Evolutionary conservation across 2,797 vertebrate genomes (phyloP), one percentile per base, ranked within the genome.

Genomic region (Dromococcyx pavoninus): DNA sequence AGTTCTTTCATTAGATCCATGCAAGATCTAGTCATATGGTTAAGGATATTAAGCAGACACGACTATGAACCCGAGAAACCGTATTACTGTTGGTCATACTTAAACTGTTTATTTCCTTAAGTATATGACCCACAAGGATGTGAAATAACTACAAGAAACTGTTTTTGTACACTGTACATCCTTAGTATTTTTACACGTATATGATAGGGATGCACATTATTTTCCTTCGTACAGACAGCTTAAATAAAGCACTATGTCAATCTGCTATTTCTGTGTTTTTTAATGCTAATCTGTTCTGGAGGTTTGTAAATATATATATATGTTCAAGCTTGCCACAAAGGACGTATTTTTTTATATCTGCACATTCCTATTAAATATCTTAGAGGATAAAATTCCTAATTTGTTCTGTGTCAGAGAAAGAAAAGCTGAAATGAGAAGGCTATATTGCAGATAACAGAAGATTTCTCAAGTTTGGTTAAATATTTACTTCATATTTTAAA

Each of bases 161-260:
- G 98, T 98, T 99, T 99, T 98, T 99, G 98, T 99, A 99, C 98
- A 98, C 98, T 99, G 98, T 99, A 98, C 99, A 99, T 99, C 99
- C 98, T 99, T 98, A 99, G 99, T 99, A 99, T 99, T 99, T 99
- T 99, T 99, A 99, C 98, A 99, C 98, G 95, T 98, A 98, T 98
- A 98, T 98, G 98, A 99, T 98, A 98, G 99, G 98, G 99, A 98
- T 98, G 98, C 98, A 98, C 98, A 98, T 99, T 98, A 98, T 98
- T 98, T 99, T 98, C 98, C 98, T 99, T 99, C 98, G 98, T 99
- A 99, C 98, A 98, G 98, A 99, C 98, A 97, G 99, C 98, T 98
- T 99, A 98, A 99, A 99, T 99, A 99, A 99, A 99, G 98, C 98
- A 98, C 98, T 98, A 98, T 99, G 98, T 99, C 98, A 98, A 98